Base-by-base conservation (phyloP, 2,797 vertebrate species). In the Mastacembelus armatus region DNA sequence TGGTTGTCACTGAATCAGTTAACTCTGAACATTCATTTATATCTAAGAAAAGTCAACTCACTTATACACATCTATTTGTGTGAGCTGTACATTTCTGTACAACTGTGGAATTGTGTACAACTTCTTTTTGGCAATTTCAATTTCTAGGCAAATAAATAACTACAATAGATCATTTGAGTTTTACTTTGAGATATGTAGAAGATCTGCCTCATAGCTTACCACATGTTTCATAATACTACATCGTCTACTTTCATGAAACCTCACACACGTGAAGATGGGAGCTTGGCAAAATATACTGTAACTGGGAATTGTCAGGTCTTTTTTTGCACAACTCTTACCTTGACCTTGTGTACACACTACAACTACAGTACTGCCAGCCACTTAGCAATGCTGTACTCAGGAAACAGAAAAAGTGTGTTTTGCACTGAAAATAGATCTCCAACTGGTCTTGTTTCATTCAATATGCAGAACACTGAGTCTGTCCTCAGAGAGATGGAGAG, bases 401-500 rank as follows among this genome's bases (percentile, higher is more conserved):
- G 18, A 10, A 32, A 44, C 39, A 27, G 26, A 4, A 42, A 18
- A 64, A 48, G 5, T 43, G 66, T 61, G 71, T 79, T 77, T 83
- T 64, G 32, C 22, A 40, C 73, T 79, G 62, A 79, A 89, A 88
- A 84, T 81, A 83, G 74, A 78, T 71, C 61, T 85, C 58, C 36
- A 50, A 75, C 78, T 80, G 59, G 57, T 78, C 71, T 63, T 74
- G 61, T 87, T 90, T 87, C 76, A 89, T 87, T 84, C 65, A 77
- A 73, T 80, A 89, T 87, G 78, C 79, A 89, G 68, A 84, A 76
- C 74, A 65, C 43, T 4, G 55, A 70, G 67, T 73, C 32, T 2
- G 21, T 84, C 84, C 81, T 84, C 67, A 56, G 80, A 89, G 81
- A 78, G 64, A 76, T 62, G 72, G 66, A 77, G 74, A 73, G 74